Evolutionary conservation across 1,140 invertebrate species (phyloP), one percentile per base, ranked within the genome.

Genomic region (Drosophila sulfurigaster): DNA sequence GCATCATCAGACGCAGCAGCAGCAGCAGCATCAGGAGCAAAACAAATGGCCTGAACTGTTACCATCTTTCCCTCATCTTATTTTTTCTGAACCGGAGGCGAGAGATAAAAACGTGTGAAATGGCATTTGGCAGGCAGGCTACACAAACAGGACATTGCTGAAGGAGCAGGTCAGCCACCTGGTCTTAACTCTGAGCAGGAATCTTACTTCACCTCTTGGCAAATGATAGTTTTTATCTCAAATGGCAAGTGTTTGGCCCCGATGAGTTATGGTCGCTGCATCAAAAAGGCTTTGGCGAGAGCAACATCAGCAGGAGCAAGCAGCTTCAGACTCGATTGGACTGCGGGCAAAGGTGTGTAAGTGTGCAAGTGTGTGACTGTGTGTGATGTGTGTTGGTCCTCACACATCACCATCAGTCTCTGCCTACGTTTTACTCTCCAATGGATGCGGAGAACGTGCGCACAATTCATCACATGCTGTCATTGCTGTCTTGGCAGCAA

Each of bases 221-320:
- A 89, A 87, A 87, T 87, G 83, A 87, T 87, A 87, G 83, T 87
- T 87, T 87, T 87, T 87, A 87, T 87, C 83, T 70, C 66, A 41
- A 45, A n/a, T 62, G 73, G 77, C 73, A 79, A 71, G 57, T 80
- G 82, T 86, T 86, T 85, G 65, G 76, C 6, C 32, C 49, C 77
- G 77, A 87, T 87, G 83, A 87, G 83, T 87, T 87, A 87, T 87
- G 80, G 83, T 83, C 66, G 80, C 79, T 83, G 83, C 83, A 83
- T 88, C 83, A 83, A 83, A 74, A 87, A 72, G 83, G 74, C 80
- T 87, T 80, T 75, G 51, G 48, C 46, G 76, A 58, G 58, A 77
- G 46, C 58, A 72, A 66, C 67, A 64, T 8, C 62, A 66, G 35
- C 25, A 62, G 32, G 1, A 32, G 30, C 35, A 38, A 38, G 7